Percentiles rank a stretch among this genome's conserved stretches.
Evolutionary conservation across 2,113 vertebrate species (phyloP).

Genomic region (Pongo abelii): DNA sequence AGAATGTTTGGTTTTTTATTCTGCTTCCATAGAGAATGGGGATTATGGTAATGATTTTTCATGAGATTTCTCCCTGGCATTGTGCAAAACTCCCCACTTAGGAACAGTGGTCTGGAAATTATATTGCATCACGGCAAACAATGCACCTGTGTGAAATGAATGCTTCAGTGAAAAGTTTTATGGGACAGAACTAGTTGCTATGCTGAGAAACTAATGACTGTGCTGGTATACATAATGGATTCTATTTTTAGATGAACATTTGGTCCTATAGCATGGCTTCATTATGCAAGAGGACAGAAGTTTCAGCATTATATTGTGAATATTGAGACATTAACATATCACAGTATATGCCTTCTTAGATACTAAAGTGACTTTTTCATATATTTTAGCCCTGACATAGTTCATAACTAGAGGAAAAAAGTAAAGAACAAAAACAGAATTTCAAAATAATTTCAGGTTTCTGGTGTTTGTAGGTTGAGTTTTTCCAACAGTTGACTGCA

Average conservation of each 20-base stretch:
- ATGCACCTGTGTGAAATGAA: slow-evolving; percentile 55
- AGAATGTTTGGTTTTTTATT: background rate
- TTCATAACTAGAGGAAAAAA: background rate
- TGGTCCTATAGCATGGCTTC: slow-evolving; percentile 60
- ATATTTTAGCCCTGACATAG: background rate
- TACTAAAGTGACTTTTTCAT: background rate
- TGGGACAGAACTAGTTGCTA: slow-evolving; percentile 70
- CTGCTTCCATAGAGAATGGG: background rate
- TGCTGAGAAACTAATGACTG: slow-evolving; percentile 57
- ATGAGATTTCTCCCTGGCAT: background rate
- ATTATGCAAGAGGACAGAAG: slow-evolving; percentile 31
- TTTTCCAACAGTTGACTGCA: background rate
- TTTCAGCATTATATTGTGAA: slow-evolving; percentile 32
- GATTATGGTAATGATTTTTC: background rate
- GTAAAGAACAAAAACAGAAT: background rate
- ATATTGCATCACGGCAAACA: background rate
- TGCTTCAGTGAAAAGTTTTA: slow-evolving; percentile 62
- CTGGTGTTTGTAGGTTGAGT: background rate
- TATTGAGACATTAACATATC: background rate
- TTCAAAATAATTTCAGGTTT: background rate
- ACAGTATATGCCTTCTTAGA: background rate
- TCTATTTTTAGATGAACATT: slow-evolving; percentile 74
- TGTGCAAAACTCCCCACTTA: background rate
- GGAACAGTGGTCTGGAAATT: background rate
- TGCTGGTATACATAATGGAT: slow-evolving; percentile 65